Evolutionary conservation across 2,888 invertebrate genomes (phyloP).

Genomic region (Tanaodytes sp.): DNA sequence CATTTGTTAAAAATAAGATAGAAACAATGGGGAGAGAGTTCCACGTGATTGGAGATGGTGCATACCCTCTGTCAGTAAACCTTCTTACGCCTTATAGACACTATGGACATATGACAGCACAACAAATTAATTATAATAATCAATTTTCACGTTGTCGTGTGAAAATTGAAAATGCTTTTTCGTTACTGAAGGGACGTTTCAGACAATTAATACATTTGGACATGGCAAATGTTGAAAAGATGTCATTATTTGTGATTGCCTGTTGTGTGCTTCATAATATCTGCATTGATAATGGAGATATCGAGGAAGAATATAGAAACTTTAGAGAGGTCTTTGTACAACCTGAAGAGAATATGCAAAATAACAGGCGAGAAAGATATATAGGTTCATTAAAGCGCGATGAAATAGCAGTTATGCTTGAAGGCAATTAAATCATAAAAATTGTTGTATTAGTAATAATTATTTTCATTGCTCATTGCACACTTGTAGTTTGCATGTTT

Average conservation of each 20-base stretch:
- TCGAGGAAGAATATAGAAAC: neutral
- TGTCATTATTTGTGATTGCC: constrained; percentile 3
- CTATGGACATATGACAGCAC: neutral
- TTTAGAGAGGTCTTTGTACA: neutral
- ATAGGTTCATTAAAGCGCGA: neutral
- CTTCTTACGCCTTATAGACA: constrained; percentile 4
- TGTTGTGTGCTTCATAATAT: constrained; percentile 6
- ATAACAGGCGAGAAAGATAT: constrained; percentile 2
- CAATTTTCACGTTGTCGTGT: neutral
- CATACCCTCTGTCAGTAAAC: too few relatives aligned
- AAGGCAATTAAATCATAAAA: too few relatives aligned
- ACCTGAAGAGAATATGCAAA: neutral
- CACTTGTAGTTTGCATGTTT: too few relatives aligned
- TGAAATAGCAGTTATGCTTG: constrained; percentile 6
- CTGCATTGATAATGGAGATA: constrained; percentile 2
- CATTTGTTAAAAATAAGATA: neutral
- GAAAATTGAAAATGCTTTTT: constrained; percentile 7
- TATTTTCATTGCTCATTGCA: too few relatives aligned
- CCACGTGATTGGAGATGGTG: too few relatives aligned
- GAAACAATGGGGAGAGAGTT: neutral
- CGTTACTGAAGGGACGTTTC: neutral
- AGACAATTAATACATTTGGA: neutral
- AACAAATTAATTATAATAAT: neutral
- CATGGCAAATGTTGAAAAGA: neutral
- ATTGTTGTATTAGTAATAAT: neutral